Conservation (phyloP, 2,113 vertebrate genomes). For the Cinclus mexicanus region DNA sequence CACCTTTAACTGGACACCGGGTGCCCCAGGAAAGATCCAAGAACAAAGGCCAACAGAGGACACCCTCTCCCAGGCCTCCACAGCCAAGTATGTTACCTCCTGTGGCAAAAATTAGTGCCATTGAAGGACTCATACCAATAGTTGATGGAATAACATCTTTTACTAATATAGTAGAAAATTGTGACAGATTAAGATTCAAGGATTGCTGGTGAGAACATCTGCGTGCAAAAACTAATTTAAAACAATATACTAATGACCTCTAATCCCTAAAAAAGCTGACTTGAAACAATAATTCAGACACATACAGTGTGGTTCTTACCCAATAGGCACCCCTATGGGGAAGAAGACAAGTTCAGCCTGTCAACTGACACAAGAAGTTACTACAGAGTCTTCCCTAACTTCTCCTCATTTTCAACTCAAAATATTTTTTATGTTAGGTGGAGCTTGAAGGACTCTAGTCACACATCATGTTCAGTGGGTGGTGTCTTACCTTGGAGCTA, state of each 20-base stretch:
- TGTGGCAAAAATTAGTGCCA: background rate
- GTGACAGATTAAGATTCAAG: background rate
- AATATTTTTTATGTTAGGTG: background rate
- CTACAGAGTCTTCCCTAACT: background rate
- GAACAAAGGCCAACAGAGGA: rapidly evolving
- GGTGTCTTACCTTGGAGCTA: background rate
- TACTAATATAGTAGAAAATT: background rate
- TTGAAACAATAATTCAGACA: background rate
- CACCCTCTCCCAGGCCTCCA: background rate
- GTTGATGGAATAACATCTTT: background rate
- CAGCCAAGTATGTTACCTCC: rapidly evolving
- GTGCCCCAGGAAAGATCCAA: background rate
- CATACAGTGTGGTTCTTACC: rapidly evolving
- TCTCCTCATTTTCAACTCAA: background rate
- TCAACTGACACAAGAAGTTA: rapidly evolving
- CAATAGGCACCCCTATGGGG: rapidly evolving
- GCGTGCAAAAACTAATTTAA: background rate
- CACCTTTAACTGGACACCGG: background rate
- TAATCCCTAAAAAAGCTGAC: background rate
- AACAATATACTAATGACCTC: background rate
- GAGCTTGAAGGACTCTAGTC: background rate
- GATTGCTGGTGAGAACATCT: background rate
- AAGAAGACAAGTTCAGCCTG: background rate
- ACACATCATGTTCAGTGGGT: background rate
- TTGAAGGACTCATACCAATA: background rate